Evolutionary conservation across 2,888 invertebrate species (phyloP), one percentile per base, ranked within the genome.

Genomic region (Mechanitis mazaeus): DNA sequence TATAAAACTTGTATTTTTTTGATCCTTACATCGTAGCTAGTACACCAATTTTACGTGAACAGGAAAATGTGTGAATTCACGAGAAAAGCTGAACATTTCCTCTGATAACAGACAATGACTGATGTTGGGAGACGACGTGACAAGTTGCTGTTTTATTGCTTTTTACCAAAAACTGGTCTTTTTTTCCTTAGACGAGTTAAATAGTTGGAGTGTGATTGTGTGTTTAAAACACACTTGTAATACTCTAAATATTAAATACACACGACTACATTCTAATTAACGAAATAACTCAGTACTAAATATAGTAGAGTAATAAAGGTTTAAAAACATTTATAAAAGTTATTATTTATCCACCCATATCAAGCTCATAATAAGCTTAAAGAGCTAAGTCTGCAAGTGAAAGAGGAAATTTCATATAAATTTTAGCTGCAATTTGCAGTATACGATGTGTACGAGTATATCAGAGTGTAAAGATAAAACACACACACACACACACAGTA

Each of bases 71-170:
- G 47, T 50, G 50, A 50, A 28, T 46, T n/a, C 20, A 54, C 11
- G 56, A 53, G 33, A 60, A 60, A 60, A 60, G 28, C 42, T 38
- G 33, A 56, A 58, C 64, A 55, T 61, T 61, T 65, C 65, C 56
- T 57, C 60, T 57, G 58, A 47, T 69, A 68, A 68, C 67, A 75
- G 80, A 80, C 80, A 79, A 74, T 78, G 82, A 81, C 75, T 73
- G 72, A 83, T 81, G 79, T 69, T 69, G 64, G 53, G 50, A 60
- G 69, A 65, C 72, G 70, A 63, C 55, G 63, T 65, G 65, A 65
- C 63, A 63, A 63, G 63, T 63, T 55, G 61, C 38, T 33, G 33
- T 65, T 63, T 65, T 65, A 63, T 65, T 63, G 60, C 59, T 59
- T 54, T 54, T 56, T 35, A 58, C 55, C 33, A 45, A 53, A 55